A percentile compares a stretch with the other conserved stretches of the same genome.
phyloP scores from a whole-genome alignment of 2,797 vertebrate genomes.

The Lithobates sylvaticus region DNA sequence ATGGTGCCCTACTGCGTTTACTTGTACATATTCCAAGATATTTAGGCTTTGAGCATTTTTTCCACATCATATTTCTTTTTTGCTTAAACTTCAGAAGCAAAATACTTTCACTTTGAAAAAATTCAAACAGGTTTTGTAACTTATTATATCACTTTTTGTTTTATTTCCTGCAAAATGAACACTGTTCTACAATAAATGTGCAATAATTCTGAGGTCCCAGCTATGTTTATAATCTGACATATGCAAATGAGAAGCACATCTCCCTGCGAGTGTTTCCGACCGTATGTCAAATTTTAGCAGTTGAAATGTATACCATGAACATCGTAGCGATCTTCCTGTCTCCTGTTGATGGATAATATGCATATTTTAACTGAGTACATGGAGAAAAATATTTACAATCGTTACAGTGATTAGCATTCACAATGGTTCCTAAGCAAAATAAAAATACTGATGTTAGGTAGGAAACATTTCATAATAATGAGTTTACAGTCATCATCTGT shows the following conservation, averaged over 20 bases:
- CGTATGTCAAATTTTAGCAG: conserved; percentile 35
- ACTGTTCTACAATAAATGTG: conserved; percentile 1
- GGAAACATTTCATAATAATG: conserved; percentile 2
- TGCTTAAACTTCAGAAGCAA: background rate
- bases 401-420: conserved; percentile 30
- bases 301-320: conserved; percentile 21
- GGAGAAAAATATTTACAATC: conserved; percentile 35
- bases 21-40: background rate
- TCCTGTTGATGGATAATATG: conserved; percentile 30
- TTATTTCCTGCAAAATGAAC: conserved; percentile 4
- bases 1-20: background rate
- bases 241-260: conserved; percentile 21
- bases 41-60: background rate
- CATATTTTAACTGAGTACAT: conserved; percentile 24
- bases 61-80: background rate
- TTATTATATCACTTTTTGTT: background rate
- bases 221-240: conserved; percentile 21
- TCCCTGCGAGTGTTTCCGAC: background rate
- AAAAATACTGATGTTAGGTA: background rate
- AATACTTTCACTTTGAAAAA: background rate
- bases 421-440: background rate
- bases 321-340: conserved; percentile 34
- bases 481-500: conserved; percentile 10
- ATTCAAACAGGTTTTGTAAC: background rate
- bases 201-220: conserved; percentile 18